Percentiles rank a stretch among this genome's conserved stretches.
Evolutionary conservation across 2,888 invertebrate species (phyloP).

Genomic region (Tetramorium bicarinatum): DNA sequence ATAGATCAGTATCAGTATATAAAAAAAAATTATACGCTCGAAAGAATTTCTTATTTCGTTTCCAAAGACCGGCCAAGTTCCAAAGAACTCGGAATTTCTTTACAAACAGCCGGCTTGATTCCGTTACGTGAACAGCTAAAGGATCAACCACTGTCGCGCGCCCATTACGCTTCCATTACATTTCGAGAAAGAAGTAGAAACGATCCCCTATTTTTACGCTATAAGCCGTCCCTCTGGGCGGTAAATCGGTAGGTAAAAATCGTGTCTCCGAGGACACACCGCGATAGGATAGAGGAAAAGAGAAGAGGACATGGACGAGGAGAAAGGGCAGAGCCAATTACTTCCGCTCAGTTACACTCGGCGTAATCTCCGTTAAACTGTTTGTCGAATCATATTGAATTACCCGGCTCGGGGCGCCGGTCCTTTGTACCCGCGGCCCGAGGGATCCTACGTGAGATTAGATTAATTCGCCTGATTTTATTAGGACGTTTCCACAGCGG

Average conservation of each 20-base stretch:
- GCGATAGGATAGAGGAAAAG: slow-evolving; percentile 4
- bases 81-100: neutral
- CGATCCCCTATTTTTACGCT: slow-evolving; percentile 39
- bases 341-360: slow-evolving; percentile 72
- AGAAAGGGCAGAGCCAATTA: slow-evolving; percentile 63
- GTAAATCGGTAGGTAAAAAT: slow-evolving; percentile 47
- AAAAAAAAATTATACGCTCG: neutral
- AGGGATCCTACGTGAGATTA: slow-evolving; percentile 79
- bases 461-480: slow-evolving; percentile 83
- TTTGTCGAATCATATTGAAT: slow-evolving; percentile 83
- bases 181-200: slow-evolving; percentile 34
- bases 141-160: slow-evolving; percentile 39
- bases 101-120: slow-evolving; percentile 9
- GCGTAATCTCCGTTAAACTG: slow-evolving; percentile 81
- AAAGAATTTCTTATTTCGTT: neutral
- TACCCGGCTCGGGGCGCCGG: slow-evolving; percentile 76
- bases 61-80: neutral
- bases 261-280: slow-evolving; percentile 21
- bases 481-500: slow-evolving; percentile 76
- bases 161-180: slow-evolving; percentile 48
- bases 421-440: slow-evolving; percentile 76
- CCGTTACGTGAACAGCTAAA: slow-evolving; percentile 39
- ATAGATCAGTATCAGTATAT: neutral
- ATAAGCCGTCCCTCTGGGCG: slow-evolving; percentile 33
- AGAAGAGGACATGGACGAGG: slow-evolving; percentile 15